Base-by-base conservation (phyloP, 1,140 invertebrate species). In the Antheraea mylitta region DNA sequence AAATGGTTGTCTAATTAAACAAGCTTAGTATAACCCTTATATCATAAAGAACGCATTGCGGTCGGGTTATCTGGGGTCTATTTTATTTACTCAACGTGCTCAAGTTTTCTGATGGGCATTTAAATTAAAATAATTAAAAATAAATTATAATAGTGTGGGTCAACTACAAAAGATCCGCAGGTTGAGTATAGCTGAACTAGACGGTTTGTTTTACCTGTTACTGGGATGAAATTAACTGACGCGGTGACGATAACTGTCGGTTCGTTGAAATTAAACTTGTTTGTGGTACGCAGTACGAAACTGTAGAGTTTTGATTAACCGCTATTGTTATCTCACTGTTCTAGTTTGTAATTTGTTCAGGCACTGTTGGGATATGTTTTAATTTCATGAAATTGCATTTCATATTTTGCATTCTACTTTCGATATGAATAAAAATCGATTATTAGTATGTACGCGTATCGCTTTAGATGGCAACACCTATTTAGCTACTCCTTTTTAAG, bases 261-360 rank as follows among this genome's bases (percentile, higher is more conserved):
- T 18, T 4, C 38, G 64, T 48, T 58, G 59, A 66, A 67, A 73
- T 67, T 61, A 68, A 71, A 69, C 74, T 71, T 76, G 72, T 76
- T 74, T 76, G 75, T 45, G 72, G 64, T 72, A 65, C 69, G 18
- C 10, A 19, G 37, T 66, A 63, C 48, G 58, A 74, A 69, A 69
- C 70, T 69, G 19, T 48, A 45, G 69, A 73, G 71, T 72, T 77
- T 73, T 77, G 75, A 79, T 79, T 77, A 64, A 58, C 63, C 58
- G 37, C 72, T 60, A 75, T 79, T 79, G 70, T 76, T 70, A 61
- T 71, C 30, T 64, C 64, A 45, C 61, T 68, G 53, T 72, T 64
- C 64, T 58, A 69, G 69, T 73, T 70, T 70, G 22, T 70, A 18
- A 66, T 59, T 66, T 66, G 65, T 36, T 59, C 5, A 64, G 63